Evolutionary conservation across 2,113 vertebrate species (phyloP), one percentile per base, ranked within the genome.

Genomic region (Callorhinus ursinus): DNA sequence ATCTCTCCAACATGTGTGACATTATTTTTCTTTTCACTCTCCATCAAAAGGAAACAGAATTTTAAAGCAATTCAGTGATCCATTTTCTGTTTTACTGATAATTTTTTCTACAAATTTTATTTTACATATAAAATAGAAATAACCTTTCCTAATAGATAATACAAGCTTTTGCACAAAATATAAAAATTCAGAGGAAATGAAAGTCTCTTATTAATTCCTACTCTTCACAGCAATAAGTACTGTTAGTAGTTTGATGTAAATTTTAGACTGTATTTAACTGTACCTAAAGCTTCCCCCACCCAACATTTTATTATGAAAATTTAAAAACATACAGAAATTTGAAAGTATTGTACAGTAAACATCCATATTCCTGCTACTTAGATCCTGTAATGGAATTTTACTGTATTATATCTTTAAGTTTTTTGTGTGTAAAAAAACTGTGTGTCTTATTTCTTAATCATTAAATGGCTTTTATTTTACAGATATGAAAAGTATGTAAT

Each of bases 381-480:
- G 36, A 89, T 57, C 77, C 28, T 79, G 51, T 24, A 31, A 36
- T 88, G 65, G 87, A 88, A 36, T 76, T 95, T 88, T 72, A 85
- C 4, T 24, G 5, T 71, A 42, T 46, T 65, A 4, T 61, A 53
- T 42, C 31, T 42, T 42, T 80, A 57, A 79, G 7, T 19, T 88
- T 67, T 96, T 85, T 36, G 77, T 82, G 46, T 65, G 9, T n/a
- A 69, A 92, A 76, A 86, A 39, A 86, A 49, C 18, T 49, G 90
- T 49, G 2, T 5, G 46, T 83, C 51, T 80, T 53, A 71, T 82
- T 87, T 21, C 46, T 72, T 22, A 51, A 88, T n/a, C 49, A 95
- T 80, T 85, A 83, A 86, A 63, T 95, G 53, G 22, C 22, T 76
- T 93, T 76, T 16, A 63, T 84, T 86, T 95, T 90, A 94, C 24